Base-by-base conservation (phyloP, 1,140 invertebrate genomes). In the Xylocopa sonorina region DNA sequence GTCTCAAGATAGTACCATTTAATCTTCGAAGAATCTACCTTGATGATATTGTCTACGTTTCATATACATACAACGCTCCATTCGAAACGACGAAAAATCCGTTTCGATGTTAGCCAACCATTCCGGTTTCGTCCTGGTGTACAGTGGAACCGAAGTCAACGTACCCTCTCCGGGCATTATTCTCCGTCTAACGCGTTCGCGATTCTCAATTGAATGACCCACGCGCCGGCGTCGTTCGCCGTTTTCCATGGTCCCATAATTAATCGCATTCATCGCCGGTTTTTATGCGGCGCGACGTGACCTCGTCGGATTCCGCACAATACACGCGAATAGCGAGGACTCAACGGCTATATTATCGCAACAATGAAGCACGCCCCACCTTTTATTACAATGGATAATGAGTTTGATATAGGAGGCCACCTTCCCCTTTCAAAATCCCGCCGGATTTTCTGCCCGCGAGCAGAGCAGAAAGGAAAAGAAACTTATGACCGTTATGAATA, bases 321-420 rank as follows among this genome's bases (percentile, higher is more conserved):
- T 78, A 78, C 67, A 78, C 67, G 27, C 66, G 75, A 78, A 78
- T 51, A 24, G 66, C 55, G 66, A 71, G 10, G 46, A 71, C 77
- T 77, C 77, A 53, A 64, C 77, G 57, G 77, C 57, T 72, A 43
- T 78, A 78, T 78, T 72, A 78, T 78, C 60, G 60, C 69, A 73
- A 78, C 77, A 78, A 78, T 78, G 77, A 78, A 57, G 46, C 69
- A 55, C 34, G 58, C 67, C n/a, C 50, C 46, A 62, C 48, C 77
- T 78, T 78, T 78, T 78, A 78, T 78, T 78, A 73, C 77, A 78
- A 78, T 78, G 55, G 77, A 78, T 78, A 78, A 78, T 78, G 77
- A 78, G 77, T 78, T 73, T 78, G 77, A 73, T 78, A 78, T 78
- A 78, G 69, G 68, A 32, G 48, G 38, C 68, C 57, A 53, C 55